Evolutionary conservation across 2,888 invertebrate genomes (phyloP).

Genomic region (Eremobia ochroleuca): DNA sequence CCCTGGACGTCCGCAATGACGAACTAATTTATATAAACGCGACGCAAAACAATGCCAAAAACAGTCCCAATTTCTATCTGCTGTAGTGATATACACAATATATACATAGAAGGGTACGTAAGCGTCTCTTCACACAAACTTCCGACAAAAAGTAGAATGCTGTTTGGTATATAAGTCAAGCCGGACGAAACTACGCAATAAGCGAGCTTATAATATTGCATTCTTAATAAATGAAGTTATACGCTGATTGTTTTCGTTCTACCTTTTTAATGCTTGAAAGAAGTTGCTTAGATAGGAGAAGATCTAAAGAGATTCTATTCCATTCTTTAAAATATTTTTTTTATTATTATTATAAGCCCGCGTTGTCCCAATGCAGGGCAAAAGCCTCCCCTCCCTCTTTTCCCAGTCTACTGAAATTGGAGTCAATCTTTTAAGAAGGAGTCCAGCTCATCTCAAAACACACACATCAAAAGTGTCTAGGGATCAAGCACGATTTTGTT

Average conservation of each 20-base stretch:
- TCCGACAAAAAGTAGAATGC: conserved; percentile 31
- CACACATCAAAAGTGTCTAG: no score
- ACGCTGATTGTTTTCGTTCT: neutral
- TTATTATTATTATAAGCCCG: no score
- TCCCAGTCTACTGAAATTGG: no score
- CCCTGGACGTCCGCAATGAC: conserved; percentile 63
- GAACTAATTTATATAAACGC: conserved; percentile 70
- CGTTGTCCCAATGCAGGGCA: no score
- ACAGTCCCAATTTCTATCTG: conserved; percentile 69
- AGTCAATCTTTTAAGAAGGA: no score
- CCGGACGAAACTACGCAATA: neutral
- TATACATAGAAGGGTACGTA: conserved; percentile 11
- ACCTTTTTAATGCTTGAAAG: neutral
- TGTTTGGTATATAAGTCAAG: neutral
- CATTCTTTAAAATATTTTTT: no score
- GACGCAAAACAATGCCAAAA: conserved; percentile 70
- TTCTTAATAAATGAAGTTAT: conserved; percentile 5
- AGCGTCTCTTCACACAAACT: conserved; percentile 39
- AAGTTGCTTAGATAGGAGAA: neutral
- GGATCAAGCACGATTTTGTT: no score
- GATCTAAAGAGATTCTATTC: no score
- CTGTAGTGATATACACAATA: conserved; percentile 46
- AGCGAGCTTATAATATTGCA: neutral
- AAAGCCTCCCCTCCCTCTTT: no score
- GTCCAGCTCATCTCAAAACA: no score